Evolutionary conservation across 2,113 vertebrate species (phyloP).

Genomic region (Pygoscelis antarcticus): DNA sequence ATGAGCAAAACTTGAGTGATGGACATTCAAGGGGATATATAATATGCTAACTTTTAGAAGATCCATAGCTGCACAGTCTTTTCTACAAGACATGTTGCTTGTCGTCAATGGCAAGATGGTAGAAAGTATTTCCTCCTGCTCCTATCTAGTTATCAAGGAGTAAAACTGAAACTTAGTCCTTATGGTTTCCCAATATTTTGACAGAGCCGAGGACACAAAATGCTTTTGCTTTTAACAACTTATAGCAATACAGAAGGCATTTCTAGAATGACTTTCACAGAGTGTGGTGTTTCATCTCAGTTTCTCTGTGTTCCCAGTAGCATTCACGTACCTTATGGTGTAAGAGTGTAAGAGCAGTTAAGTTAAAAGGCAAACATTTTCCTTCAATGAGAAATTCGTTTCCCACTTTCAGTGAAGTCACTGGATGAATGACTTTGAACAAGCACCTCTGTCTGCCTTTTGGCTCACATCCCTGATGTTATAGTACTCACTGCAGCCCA

Average conservation of each 20-base stretch:
- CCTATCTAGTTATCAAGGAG: neutral
- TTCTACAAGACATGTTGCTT: neutral
- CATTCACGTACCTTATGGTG: neutral
- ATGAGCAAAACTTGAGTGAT: neutral
- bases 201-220: neutral
- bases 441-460: neutral
- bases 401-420: neutral
- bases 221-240: neutral
- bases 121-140: neutral
- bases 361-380: conserved; percentile 23
- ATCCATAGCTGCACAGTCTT: neutral
- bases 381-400: neutral
- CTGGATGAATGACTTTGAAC: neutral
- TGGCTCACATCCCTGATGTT: neutral
- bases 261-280: neutral
- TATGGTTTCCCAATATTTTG: neutral
- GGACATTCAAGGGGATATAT: neutral
- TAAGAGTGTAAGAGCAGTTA: neutral
- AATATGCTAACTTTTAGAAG: neutral
- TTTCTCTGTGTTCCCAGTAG: neutral
- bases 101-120: neutral
- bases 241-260: neutral
- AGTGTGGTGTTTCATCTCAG: neutral
- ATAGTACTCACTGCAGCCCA: neutral
- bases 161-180: neutral